Evolutionary conservation across 2,797 vertebrate species (phyloP).

Genomic region (Helostoma temminkii): DNA sequence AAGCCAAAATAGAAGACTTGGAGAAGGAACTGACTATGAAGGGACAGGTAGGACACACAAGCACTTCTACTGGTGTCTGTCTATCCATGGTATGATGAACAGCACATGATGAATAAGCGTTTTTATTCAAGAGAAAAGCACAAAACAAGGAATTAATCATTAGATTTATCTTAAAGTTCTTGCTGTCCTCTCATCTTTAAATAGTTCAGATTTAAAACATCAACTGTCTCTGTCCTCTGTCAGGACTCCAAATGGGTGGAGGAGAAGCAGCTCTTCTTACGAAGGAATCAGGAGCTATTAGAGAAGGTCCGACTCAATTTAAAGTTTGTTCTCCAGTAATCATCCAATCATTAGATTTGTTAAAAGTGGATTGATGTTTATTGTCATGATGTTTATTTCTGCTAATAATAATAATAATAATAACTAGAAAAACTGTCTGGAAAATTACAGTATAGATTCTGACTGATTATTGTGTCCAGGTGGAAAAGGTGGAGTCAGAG

Average conservation of each 20-base stretch:
- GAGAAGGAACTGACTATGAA: conserved; percentile 92
- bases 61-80: too few species aligned
- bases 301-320: conserved; percentile 88
- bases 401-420: neutral
- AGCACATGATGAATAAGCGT: too few species aligned
- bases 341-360: neutral
- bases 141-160: too few species aligned
- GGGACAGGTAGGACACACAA: conserved; percentile 89
- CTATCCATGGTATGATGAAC: too few species aligned
- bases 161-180: neutral
- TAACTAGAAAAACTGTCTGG: neutral
- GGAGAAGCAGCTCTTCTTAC: conserved; percentile 97
- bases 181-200: neutral
- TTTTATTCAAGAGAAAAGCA: too few species aligned
- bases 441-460: neutral
- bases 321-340: neutral
- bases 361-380: neutral
- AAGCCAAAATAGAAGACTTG: conserved; percentile 98
- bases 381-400: neutral
- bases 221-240: conserved; percentile 2
- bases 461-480: conserved; percentile 79
- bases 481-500: conserved; percentile 92
- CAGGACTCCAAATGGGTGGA: conserved; percentile 99
- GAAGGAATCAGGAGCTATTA: conserved; percentile 95
- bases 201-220: neutral